Conservation (phyloP, 2,113 vertebrate species). For the Puntigrus tetrazona region DNA sequence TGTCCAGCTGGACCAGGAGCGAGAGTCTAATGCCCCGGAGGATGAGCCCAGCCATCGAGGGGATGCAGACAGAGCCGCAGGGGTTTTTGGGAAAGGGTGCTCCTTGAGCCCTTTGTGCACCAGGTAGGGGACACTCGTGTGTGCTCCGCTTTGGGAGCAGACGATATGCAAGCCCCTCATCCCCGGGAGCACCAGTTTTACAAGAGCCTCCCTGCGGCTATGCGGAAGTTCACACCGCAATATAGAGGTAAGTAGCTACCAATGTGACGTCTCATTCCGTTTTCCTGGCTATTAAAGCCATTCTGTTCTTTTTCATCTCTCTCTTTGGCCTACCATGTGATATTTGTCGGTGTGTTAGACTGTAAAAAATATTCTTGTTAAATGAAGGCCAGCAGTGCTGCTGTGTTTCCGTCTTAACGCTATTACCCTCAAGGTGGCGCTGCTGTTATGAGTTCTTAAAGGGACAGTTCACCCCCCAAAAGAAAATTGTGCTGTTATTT, state of each 20-base stretch:
- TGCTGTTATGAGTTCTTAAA: neutral
- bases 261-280: neutral
- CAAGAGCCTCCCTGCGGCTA: conserved; percentile 92
- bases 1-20: conserved; percentile 24
- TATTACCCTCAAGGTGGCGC: conserved; percentile 24
- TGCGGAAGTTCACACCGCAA: conserved; percentile 96
- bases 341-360: neutral
- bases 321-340: neutral
- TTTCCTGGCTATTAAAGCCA: neutral
- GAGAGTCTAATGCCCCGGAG: conserved; percentile 88
- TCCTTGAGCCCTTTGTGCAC: conserved; percentile 98
- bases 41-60: conserved; percentile 99
- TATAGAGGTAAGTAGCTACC: conserved; percentile 91
- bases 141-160: conserved; percentile 96
- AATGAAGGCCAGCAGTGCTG: conserved; percentile 11
- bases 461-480: neutral
- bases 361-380: neutral
- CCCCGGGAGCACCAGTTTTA: conserved; percentile 98
- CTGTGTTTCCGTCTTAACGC: neutral
- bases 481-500: neutral
- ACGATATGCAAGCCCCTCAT: conserved; percentile 98
- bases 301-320: neutral
- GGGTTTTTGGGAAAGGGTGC: conserved; percentile 80
- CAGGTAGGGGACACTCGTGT: conserved; percentile 98
- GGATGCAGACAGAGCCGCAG: conserved; percentile 89